Evolutionary conservation across 2,113 vertebrate genomes (phyloP).

Genomic region (Ovis canadensis): DNA sequence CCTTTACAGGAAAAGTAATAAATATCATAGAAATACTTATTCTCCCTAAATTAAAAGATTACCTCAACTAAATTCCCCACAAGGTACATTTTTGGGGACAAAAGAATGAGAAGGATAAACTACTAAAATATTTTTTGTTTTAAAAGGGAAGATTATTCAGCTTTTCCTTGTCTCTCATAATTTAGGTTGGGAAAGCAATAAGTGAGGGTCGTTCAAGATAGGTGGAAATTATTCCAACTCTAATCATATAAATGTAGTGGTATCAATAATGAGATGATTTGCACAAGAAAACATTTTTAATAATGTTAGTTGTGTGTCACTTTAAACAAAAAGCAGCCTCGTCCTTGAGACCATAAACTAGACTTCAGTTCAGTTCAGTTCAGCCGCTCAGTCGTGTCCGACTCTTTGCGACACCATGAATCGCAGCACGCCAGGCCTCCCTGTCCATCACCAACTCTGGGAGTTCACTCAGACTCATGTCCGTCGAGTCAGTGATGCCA

Average conservation of each 20-base stretch:
- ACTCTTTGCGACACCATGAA: no score
- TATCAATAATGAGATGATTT: neutral
- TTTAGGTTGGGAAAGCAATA: neutral
- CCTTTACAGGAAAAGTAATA: neutral
- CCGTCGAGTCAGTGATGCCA: no score
- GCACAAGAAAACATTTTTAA: neutral
- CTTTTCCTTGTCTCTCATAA: neutral
- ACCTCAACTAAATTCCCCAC: neutral
- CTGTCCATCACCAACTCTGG: no score
- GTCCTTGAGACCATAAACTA: neutral
- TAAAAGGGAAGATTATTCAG: neutral
- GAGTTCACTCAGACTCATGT: no score
- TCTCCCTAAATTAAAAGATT: neutral
- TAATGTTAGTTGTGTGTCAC: neutral
- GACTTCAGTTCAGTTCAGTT: neutral
- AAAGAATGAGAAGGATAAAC: neutral
- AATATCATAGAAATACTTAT: neutral
- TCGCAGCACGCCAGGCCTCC: no score
- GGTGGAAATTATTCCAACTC: neutral
- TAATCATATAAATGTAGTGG: neutral
- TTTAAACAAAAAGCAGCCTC: neutral
- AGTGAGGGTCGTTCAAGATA: neutral
- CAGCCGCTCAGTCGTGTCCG: rapidly evolving
- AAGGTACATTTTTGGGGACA: neutral
- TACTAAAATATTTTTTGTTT: neutral